Base-by-base conservation (phyloP, 2,113 vertebrate species). In the Mola mola region DNA sequence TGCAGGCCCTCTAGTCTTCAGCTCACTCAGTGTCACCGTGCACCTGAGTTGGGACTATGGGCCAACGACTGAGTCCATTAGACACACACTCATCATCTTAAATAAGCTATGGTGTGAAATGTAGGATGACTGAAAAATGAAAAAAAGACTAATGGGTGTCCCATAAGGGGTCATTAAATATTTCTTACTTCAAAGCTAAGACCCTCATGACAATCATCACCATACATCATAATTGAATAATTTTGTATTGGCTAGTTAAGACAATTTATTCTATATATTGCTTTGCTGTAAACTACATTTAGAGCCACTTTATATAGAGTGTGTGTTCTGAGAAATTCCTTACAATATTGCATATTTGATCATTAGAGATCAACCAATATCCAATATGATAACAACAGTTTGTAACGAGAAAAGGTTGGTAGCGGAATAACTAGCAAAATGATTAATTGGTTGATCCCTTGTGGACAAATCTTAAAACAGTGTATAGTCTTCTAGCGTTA, bases 101-200 rank as follows among this genome's bases (percentile, higher is more conserved):
- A 81, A 70, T 40, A 51, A 70, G 34, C 52, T 52, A 31, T 22
- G 44, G 48, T 59, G 16, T 51, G 56, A 62, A 63, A 64, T 72
- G 20, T 40, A 25, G 55, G 9, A 56, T 44, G 13, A 52, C 56
- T 20, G 48, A 50, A 17, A 51, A 28, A 49, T 3, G 24, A 3
- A 3, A 28, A 24, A 28, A 17, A 17, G 16, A 44, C 20, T 22
- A 16, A 2, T 16, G 36, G 28, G 28, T 10, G 40, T 76, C 82
- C 70, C 78, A 75, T 21, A 69, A 73, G 80, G 58, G 33, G 47
- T 83, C 55, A 86, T 84, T 86, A 82, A 53, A 55, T 72, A 25
- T 58, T 80, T 69, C 21, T 34, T 26, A 22, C 53, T 46, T 57
- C 43, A 49, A 24, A 46, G 50, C 50, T 10, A 8, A 43, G 19